These are phyloP conservation scores for Synanceia verrucosa DNA, from an alignment of 2,797 vertebrate species.

Conservation along the genomic window DNA sequence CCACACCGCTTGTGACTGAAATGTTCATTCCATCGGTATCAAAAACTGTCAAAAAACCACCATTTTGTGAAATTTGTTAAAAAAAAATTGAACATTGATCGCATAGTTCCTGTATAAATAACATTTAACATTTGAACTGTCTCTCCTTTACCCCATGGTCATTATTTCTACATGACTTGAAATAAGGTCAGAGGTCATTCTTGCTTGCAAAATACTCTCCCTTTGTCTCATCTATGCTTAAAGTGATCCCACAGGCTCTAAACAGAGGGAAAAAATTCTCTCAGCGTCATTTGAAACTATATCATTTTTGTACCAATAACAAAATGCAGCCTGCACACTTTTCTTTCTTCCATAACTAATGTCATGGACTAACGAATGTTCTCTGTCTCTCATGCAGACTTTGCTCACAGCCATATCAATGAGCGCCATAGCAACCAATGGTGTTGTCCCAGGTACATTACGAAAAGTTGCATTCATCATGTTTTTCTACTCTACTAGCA, in stretches of 20 bases:
- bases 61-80: too few relatives aligned
- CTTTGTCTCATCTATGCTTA: background rate
- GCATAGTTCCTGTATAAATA: background rate
- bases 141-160: background rate
- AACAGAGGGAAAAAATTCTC: background rate
- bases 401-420: slow-evolving; percentile 97
- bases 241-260: background rate
- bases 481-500: background rate
- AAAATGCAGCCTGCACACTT: background rate
- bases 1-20: background rate
- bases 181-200: background rate
- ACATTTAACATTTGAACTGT: background rate
- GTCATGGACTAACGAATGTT: too few relatives aligned
- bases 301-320: background rate
- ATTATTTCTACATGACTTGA: background rate
- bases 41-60: background rate
- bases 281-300: background rate
- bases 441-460: slow-evolving; percentile 92
- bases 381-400: slow-evolving; percentile 82
- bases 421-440: slow-evolving; percentile 98
- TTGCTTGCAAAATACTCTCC: background rate
- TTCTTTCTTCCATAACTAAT: background rate
- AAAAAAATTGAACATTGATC: too few relatives aligned
- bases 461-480: background rate
- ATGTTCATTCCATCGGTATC: background rate